These are phyloP conservation scores for Pagrus major DNA, from an alignment of 2,113 vertebrate genomes.

Conservation along the genomic window DNA sequence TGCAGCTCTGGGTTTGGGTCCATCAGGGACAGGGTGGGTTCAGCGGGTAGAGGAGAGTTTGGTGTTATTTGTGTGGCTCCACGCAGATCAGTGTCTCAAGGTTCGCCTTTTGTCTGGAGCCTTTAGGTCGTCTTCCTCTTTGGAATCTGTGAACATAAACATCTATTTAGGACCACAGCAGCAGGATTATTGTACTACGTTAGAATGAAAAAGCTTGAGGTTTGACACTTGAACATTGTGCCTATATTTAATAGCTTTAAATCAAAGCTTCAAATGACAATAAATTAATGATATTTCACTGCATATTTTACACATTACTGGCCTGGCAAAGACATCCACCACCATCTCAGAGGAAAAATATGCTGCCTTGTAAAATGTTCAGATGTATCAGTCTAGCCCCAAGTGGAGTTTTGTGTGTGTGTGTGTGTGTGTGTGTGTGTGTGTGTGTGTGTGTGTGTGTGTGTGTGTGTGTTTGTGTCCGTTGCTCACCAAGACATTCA, in stretches of 20 bases:
- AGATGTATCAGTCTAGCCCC: background rate
- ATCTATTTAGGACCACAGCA: background rate
- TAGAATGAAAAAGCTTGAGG: background rate
- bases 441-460: conserved; percentile 4
- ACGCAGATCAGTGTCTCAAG: conserved; percentile 75
- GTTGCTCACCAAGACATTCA: conserved; percentile 85
- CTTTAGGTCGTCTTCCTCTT: conserved; percentile 79
- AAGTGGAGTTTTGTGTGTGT: background rate
- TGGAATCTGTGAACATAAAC: conserved; percentile 57
- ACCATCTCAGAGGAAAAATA: background rate
- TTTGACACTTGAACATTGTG: background rate
- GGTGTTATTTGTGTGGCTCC: background rate
- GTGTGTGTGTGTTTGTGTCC: background rate
- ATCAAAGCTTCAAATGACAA: background rate
- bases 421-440: conserved; percentile 5
- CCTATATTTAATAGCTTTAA: background rate
- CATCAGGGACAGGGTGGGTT: background rate
- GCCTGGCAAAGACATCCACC: background rate
- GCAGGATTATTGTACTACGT: background rate
- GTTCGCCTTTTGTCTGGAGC: conserved; percentile 77
- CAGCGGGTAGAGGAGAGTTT: background rate
- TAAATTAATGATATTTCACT: no score
- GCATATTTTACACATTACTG: background rate
- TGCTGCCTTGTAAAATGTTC: background rate
- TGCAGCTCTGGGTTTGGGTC: conserved; percentile 65